phyloP scores from a whole-genome alignment of 2,888 invertebrate species.

The Patella depressa region DNA sequence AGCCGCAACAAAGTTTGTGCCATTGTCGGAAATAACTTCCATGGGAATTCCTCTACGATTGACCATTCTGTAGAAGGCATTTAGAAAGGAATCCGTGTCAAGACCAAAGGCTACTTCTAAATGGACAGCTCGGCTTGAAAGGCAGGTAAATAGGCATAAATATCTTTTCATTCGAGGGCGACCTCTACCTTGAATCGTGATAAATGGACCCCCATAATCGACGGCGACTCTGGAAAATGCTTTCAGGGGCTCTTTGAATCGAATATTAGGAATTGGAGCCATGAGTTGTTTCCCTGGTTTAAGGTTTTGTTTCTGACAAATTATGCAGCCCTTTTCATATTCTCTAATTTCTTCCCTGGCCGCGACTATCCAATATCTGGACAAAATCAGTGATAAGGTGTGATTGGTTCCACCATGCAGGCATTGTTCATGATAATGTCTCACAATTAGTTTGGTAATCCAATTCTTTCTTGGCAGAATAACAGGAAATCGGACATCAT shows the following conservation, averaged over 20 bases:
- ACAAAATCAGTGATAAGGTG: slow-evolving; percentile 17
- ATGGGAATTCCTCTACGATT: slow-evolving; percentile 30
- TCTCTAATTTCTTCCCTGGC: slow-evolving; percentile 31
- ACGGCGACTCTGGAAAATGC: slow-evolving; percentile 37
- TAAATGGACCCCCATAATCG: slow-evolving; percentile 42
- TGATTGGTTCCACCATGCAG: slow-evolving; percentile 31
- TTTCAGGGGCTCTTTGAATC: slow-evolving; percentile 22
- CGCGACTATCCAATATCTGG: slow-evolving; percentile 31
- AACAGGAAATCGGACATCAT: slow-evolving; percentile 27
- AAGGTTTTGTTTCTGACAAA: slow-evolving; percentile 21
- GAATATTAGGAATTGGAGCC: slow-evolving; percentile 25
- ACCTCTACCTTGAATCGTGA: slow-evolving; percentile 38
- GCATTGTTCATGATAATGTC: slow-evolving; percentile 21
- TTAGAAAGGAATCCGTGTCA: slow-evolving; percentile 27
- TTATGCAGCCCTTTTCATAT: slow-evolving; percentile 19
- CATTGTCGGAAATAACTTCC: slow-evolving; percentile 32
- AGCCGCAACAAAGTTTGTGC: slow-evolving; percentile 40
- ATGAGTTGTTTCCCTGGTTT: slow-evolving; percentile 22
- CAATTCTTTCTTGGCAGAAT: slow-evolving; percentile 30
- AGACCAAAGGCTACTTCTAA: slow-evolving; percentile 32
- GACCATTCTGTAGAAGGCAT: too few species aligned
- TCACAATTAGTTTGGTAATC: slow-evolving; percentile 28
- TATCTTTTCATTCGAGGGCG: slow-evolving; percentile 35
- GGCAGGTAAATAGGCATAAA: slow-evolving; percentile 33
- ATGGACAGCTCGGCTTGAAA: slow-evolving; percentile 37